These are phyloP conservation scores for Sphenopsis melanotis DNA, from an alignment of 2,797 vertebrate genomes.

Conservation along the genomic window DNA sequence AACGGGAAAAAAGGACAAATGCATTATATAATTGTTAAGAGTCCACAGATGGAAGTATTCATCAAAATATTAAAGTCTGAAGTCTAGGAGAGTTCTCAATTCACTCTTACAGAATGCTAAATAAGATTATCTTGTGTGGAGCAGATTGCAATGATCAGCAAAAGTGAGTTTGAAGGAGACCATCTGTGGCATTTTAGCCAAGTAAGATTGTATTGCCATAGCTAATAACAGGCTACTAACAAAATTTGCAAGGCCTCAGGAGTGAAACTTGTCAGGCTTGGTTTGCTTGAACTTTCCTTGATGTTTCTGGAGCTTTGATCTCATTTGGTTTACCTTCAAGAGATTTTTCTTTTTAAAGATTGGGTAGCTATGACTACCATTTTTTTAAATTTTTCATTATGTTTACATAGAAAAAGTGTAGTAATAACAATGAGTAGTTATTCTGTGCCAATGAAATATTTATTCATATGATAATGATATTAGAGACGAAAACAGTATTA, in stretches of 20 bases:
- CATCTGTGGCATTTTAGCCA: not conserved
- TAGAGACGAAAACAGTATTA: not conserved
- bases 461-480: not conserved
- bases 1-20: not conserved
- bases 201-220: not conserved
- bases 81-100: not conserved
- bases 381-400: not conserved
- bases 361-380: not conserved
- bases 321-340: not conserved
- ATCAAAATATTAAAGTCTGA: not conserved
- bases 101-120: not conserved
- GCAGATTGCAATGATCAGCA: not conserved
- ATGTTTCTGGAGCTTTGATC: not conserved
- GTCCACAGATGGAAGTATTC: not conserved
- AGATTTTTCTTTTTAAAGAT: not conserved
- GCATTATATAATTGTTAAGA: not conserved
- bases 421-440: not conserved
- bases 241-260: not conserved
- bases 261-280: not conserved
- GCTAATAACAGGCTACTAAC: not conserved
- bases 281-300: not conserved
- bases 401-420: not conserved
- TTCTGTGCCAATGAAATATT: not conserved
- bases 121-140: not conserved
- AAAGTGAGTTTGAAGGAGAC: not conserved